These are phyloP conservation scores for Rhinatrema bivittatum DNA, from an alignment of 2,797 vertebrate species.

Conservation along the genomic window DNA sequence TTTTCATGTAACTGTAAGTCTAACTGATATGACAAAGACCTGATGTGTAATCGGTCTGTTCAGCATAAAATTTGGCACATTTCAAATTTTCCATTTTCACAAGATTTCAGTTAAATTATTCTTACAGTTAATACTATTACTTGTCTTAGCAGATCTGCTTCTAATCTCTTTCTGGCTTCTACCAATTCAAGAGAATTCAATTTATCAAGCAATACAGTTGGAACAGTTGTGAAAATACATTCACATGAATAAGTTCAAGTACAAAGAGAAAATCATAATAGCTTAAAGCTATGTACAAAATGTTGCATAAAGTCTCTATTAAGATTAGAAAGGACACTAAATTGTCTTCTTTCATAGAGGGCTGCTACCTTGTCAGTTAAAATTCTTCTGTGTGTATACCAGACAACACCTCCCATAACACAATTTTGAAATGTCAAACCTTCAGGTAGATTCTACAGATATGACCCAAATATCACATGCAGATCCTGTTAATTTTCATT, in stretches of 20 bases:
- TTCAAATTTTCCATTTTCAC: constrained; percentile 29
- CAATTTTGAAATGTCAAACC: no score
- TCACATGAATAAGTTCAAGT: constrained; percentile 13
- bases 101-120: constrained; percentile 13
- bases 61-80: constrained; percentile 18
- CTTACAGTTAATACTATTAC: constrained; percentile 9
- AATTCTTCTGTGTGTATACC: no score
- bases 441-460: no score
- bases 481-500: no score
- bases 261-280: constrained; percentile 6
- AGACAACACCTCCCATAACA: no score
- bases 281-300: constrained; percentile 18
- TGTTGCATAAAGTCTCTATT: constrained; percentile 21
- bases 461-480: no score
- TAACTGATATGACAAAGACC: constrained; percentile 14
- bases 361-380: no score
- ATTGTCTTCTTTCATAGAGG: no score
- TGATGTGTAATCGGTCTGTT: constrained; percentile 18
- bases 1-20: constrained; percentile 18
- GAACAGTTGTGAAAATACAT: constrained; percentile 24
- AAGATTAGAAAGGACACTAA: no score
- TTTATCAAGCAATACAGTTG: constrained; percentile 21
- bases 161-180: constrained; percentile 26
- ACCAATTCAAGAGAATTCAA: constrained; percentile 20
- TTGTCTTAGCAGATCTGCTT: constrained; percentile 27